phyloP scores from a whole-genome alignment of 2,113 vertebrate genomes.

The Camarhynchus parvulus region DNA sequence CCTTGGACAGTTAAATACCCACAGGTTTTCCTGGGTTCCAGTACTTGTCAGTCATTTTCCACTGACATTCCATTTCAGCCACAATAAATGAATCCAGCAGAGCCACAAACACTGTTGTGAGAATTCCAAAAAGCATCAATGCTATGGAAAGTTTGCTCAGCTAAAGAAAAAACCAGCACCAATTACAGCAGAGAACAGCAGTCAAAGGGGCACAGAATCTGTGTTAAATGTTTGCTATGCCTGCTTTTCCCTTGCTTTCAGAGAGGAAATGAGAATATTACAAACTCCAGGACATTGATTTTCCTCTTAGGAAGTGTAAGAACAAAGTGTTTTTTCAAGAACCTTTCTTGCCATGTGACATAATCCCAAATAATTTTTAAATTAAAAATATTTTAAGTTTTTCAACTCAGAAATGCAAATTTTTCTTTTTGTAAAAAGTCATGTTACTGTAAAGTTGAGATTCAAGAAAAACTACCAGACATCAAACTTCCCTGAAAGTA shows the following conservation, averaged over 20 bases:
- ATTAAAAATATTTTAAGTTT: not conserved
- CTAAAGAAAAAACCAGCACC: not conserved
- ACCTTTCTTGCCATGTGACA: not conserved
- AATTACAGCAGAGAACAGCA: not conserved
- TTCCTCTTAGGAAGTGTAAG: not conserved
- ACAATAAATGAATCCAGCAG: not conserved
- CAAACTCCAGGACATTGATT: not conserved
- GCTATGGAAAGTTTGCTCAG: not conserved
- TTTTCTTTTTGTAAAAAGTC: not conserved
- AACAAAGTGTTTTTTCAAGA: not conserved
- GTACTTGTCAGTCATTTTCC: not conserved
- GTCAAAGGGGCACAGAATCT: not conserved
- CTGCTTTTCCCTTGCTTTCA: not conserved
- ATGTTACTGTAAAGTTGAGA: not conserved
- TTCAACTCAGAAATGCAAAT: not conserved
- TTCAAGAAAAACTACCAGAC: not conserved
- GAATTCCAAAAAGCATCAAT: not conserved
- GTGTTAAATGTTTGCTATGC: not conserved
- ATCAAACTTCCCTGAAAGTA: not conserved
- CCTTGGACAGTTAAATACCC: not conserved
- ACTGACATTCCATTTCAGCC: not conserved
- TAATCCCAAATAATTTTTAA: not conserved
- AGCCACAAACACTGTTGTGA: not conserved
- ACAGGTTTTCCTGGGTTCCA: not conserved
- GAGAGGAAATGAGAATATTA: not conserved